phyloP scores from a whole-genome alignment of 2,888 invertebrate species.

The Aporophyla nigra region DNA sequence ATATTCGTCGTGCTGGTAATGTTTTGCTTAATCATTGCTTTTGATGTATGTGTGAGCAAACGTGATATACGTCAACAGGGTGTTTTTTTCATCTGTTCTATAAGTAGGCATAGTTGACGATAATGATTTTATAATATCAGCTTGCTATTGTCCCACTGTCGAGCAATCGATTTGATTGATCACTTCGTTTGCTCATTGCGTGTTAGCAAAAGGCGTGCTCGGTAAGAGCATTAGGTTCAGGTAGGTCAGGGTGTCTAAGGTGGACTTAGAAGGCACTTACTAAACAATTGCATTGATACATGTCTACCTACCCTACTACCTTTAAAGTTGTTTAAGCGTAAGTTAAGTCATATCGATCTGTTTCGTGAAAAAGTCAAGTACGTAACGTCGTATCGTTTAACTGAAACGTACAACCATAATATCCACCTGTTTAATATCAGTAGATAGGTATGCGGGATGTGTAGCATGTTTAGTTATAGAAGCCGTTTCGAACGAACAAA shows the following conservation, averaged over 20 bases:
- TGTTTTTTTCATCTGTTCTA: conserved; percentile 1
- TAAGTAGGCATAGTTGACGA: neutral
- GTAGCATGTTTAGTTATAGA: conserved; percentile 43
- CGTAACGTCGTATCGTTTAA: neutral
- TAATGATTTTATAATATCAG: conserved; percentile 2
- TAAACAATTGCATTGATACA: neutral
- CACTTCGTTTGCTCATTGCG: neutral
- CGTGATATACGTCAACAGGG: neutral
- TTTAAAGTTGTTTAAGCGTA: neutral
- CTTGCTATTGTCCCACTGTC: neutral
- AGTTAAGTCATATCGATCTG: neutral
- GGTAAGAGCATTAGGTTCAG: neutral
- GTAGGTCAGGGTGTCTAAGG: neutral
- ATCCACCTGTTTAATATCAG: conserved; percentile 16
- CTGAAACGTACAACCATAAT: neutral
- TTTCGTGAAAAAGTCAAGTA: neutral
- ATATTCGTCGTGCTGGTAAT: conserved; percentile 42
- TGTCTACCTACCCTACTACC: neutral
- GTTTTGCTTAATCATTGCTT: conserved; percentile 46
- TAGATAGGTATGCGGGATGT: conserved; percentile 10
- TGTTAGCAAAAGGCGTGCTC: neutral
- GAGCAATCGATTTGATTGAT: conserved; percentile 17
- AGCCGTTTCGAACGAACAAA: conserved; percentile 43
- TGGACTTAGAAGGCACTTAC: neutral
- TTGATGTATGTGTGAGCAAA: conserved; percentile 28